Base-by-base conservation (phyloP, 37 sponge, comb jelly and placozoan species). In the Eunapius fragilis region DNA sequence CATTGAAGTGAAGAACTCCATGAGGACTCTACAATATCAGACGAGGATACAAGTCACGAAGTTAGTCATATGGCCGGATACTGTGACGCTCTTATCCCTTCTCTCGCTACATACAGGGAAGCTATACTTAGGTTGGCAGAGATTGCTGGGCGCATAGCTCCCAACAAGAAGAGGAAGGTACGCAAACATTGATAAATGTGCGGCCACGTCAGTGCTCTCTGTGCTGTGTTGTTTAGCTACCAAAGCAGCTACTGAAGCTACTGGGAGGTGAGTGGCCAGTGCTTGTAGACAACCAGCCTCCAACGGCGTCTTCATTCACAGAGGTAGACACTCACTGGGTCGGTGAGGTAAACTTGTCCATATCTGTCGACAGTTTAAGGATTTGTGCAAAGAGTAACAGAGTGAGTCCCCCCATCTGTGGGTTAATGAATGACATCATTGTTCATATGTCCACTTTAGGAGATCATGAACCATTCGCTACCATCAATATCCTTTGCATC, bases 401-500 rank as follows among this genome's bases (percentile, higher is more conserved):
- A 58, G 89, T 84, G 48, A 77, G 89, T 78, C 12, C 6, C 25
- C 67, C 22, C 32, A 35, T 2, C 47, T 28, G 67, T 17, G 78
- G 48, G 3, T 6, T 2, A 37, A 25, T n/a, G 74, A 23, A 30
- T 11, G 58, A 1, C 22, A 19, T 24, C 0, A 75, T 58, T 17
- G 0, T 33, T 3, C 37, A 25, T 58, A 13, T 48, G 47, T 45
- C 34, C 68, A 0, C 45, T 87, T 24, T 80, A 95, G 95, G 91
- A 87, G 37, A 80, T 92, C 0, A 75, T 88, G 47, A 85, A 90
- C 38, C 96, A 96, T 45, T 80, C 88, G 0, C 79, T 96, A 24
- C 88, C 94, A 25, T 85, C 91, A 26, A 91, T 96, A 36, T 96
- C 96, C 17, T 96, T 96, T 90, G 96, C 96, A n/a, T 82, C 92